A percentile compares a stretch with the other conserved stretches of the same genome.
phyloP scores from a whole-genome alignment of 2,113 vertebrate species.

The Daubentonia madagascariensis region DNA sequence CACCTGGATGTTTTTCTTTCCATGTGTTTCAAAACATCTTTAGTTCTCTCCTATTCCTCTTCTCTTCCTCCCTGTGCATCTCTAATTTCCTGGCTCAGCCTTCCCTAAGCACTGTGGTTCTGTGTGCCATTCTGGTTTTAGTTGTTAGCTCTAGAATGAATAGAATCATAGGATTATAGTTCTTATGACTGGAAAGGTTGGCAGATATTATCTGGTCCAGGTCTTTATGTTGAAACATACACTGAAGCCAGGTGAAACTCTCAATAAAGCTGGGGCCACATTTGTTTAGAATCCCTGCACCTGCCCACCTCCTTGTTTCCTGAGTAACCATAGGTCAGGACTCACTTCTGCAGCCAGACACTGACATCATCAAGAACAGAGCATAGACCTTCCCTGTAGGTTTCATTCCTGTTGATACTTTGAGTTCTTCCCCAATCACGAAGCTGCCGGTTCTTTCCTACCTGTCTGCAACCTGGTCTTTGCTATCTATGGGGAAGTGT shows the following conservation, averaged over 20 bases:
- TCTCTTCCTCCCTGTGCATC: background rate
- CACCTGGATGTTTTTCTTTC: slow-evolving; percentile 45
- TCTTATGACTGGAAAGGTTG: background rate
- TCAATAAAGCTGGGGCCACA: background rate
- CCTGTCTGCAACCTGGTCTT: slow-evolving; percentile 32
- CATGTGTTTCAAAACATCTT: slow-evolving; percentile 42
- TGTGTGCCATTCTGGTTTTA: background rate
- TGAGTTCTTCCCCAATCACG: background rate
- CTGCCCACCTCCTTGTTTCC: background rate
- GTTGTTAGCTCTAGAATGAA: slow-evolving; percentile 34
- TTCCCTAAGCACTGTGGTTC: background rate
- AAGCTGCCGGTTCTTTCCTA: background rate
- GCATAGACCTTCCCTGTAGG: background rate
- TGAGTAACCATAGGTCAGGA: background rate
- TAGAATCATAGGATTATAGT: background rate
- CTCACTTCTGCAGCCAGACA: background rate
- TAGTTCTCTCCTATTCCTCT: background rate
- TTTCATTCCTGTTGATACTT: background rate
- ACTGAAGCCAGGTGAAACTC: background rate
- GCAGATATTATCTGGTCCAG: background rate
- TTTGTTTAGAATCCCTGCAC: background rate
- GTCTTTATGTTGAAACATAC: background rate
- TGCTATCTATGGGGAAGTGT: slow-evolving; percentile 30
- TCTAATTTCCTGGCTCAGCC: slow-evolving; percentile 17
- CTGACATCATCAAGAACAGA: background rate